Base-by-base conservation (phyloP, 1,140 invertebrate species). In the Capitella teleta region DNA sequence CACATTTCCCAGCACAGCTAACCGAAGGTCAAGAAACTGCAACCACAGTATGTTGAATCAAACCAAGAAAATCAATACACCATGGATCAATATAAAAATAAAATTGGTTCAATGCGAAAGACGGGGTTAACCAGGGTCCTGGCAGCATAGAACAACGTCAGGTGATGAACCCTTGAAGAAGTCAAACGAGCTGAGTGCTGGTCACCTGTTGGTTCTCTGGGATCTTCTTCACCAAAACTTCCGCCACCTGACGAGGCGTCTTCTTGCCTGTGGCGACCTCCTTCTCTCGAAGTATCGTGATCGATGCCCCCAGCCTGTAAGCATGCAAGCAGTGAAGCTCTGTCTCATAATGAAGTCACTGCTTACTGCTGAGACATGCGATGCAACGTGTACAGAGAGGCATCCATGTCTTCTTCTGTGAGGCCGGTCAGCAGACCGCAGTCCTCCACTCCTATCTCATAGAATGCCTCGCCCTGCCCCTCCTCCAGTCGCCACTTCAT, bases 1-100 rank as follows among this genome's bases (percentile, higher is more conserved):
- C n/a, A 98, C 96, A 79, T 98, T 98, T 5, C 95, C 96, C 41
- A 98, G 91, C 12, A 99, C 95, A 25, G 95, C 95, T 53, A 98
- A 90, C 57, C 92, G 89, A 63, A 53, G 37, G 41, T 53, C 47
- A 24, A 53, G 32, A 32, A 53, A 49, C 47, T 47, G 52, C 12
- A 21, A 5, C 5, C 51, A 52, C n/a, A n/a, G n/a, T n/a, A n/a
- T n/a, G n/a, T n/a, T n/a, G n/a, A 40, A 40, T 19, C 8, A 40
- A 18, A 40, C 1, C 10, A n/a, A 8, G 36, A 38, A 38, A 5
- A 1, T 18, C 36, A 38, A 16, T 38, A 21, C 23, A 38, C 36
- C 23, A 38, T 5, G 36, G 36, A 5, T 21, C 6, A 0, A 0
- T 21, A 24, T 4, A 34, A 34, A 34, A n/a, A 40, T 24, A 40